Evolutionary conservation across 2,888 invertebrate species (phyloP).

Genomic region (Blera fallax): DNA sequence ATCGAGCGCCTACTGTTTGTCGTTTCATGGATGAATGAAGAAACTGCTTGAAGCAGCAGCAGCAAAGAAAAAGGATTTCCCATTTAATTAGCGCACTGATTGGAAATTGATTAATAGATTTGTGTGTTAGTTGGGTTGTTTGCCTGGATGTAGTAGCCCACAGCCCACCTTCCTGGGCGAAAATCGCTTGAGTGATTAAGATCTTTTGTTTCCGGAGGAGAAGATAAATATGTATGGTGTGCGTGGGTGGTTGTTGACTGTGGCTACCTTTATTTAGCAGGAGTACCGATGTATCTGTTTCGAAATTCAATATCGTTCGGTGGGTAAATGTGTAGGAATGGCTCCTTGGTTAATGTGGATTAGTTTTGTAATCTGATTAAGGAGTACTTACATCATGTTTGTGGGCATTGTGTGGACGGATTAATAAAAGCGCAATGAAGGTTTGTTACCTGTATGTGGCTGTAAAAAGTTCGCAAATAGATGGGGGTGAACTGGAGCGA

Average conservation of each 20-base stretch:
- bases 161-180: background rate
- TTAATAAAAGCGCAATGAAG: background rate
- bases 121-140: slow-evolving; percentile 4
- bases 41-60: slow-evolving; percentile 15
- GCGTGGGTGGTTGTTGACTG: background rate
- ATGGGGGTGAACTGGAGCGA: background rate
- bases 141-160: background rate
- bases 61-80: slow-evolving; percentile 43
- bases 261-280: background rate
- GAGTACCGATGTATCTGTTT: background rate
- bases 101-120: slow-evolving; percentile 58
- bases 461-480: background rate
- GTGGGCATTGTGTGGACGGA: background rate
- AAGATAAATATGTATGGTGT: background rate
- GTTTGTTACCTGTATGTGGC: background rate
- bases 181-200: slow-evolving; percentile 19
- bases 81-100: slow-evolving; percentile 63
- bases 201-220: slow-evolving; percentile 15
- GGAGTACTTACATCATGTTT: background rate
- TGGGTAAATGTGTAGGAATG: background rate
- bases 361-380: background rate
- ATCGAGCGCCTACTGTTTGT: background rate
- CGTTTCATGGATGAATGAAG: background rate
- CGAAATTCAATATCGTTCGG: background rate
- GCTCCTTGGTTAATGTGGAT: background rate